These are phyloP conservation scores for Chymomyza procnemis DNA, from an alignment of 2,888 invertebrate genomes.

Conservation along the genomic window DNA sequence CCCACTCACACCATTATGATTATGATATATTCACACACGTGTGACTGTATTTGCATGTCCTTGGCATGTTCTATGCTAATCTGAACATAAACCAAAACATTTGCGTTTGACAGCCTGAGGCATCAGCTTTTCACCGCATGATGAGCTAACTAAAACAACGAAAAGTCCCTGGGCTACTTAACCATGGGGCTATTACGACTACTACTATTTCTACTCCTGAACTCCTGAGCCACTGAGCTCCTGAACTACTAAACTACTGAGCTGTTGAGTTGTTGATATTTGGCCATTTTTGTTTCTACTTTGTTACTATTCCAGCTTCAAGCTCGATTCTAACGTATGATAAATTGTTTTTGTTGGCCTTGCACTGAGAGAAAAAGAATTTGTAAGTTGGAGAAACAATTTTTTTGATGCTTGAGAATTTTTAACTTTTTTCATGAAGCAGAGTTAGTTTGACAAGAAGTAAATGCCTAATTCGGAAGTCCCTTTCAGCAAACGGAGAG, in stretches of 20 bases:
- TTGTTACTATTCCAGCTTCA: neutral
- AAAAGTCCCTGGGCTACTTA: neutral
- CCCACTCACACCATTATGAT: neutral
- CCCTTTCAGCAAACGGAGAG: no score
- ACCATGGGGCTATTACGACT: neutral
- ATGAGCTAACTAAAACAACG: constrained; percentile 39
- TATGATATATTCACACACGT: constrained; percentile 27
- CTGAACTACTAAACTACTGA: neutral
- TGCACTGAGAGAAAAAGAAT: neutral
- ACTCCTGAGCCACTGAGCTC: neutral
- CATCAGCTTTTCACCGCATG: constrained; percentile 38
- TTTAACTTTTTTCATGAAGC: no score
- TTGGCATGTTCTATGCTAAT: constrained; percentile 61
- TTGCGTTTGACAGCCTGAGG: constrained; percentile 57
- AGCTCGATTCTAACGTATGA: neutral
- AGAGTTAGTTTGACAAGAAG: no score
- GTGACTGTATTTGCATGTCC: constrained; percentile 35
- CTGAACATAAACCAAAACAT: constrained; percentile 46
- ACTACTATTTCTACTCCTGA: no score
- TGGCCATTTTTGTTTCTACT: neutral
- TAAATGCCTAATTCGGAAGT: no score
- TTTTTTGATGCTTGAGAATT: no score
- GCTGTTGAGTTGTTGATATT: neutral
- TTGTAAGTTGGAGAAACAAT: no score
- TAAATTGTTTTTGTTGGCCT: neutral